These are phyloP conservation scores for Neodiprion pinetum DNA, from an alignment of 1,140 invertebrate species.

Conservation along the genomic window DNA sequence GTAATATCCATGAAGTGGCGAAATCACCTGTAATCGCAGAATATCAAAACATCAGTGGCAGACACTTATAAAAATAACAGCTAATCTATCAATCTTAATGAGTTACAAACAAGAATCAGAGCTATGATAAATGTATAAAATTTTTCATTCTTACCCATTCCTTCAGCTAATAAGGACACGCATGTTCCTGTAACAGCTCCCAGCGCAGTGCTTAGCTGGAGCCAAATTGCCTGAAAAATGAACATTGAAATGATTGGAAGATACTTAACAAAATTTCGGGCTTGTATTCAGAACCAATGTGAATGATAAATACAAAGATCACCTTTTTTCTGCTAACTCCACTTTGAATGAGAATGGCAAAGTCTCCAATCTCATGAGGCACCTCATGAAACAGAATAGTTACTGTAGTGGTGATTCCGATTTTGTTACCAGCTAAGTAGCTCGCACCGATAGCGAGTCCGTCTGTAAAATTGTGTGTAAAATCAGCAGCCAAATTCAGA, in stretches of 20 bases:
- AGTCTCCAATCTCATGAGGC: slow-evolving; percentile 98
- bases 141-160: slow-evolving; percentile 62
- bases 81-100: slow-evolving; percentile 1
- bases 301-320: slow-evolving; percentile 28
- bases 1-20: slow-evolving; percentile 86
- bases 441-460: slow-evolving; percentile 96
- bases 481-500: slow-evolving; percentile 93
- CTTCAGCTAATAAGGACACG: slow-evolving; percentile 82
- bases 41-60: not conserved
- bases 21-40: slow-evolving; percentile 67
- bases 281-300: slow-evolving; percentile 9
- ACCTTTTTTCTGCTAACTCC: slow-evolving; percentile 88
- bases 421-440: slow-evolving; percentile 85
- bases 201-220: slow-evolving; percentile 92
- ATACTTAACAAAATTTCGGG: not conserved
- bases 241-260: slow-evolving; percentile 16
- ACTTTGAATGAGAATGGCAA: slow-evolving; percentile 95
- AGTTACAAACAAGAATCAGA: slow-evolving; percentile 1
- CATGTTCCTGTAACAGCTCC: slow-evolving; percentile 92
- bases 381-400: slow-evolving; percentile 97
- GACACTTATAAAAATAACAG: too few relatives aligned
- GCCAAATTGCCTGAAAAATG: slow-evolving; percentile 79
- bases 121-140: slow-evolving; percentile 6
- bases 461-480: slow-evolving; percentile 97
- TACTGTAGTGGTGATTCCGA: slow-evolving; percentile 88